phyloP scores from a whole-genome alignment of 53 echinoderm and acorn worm genomes.

The Paracentrotus lividus region DNA sequence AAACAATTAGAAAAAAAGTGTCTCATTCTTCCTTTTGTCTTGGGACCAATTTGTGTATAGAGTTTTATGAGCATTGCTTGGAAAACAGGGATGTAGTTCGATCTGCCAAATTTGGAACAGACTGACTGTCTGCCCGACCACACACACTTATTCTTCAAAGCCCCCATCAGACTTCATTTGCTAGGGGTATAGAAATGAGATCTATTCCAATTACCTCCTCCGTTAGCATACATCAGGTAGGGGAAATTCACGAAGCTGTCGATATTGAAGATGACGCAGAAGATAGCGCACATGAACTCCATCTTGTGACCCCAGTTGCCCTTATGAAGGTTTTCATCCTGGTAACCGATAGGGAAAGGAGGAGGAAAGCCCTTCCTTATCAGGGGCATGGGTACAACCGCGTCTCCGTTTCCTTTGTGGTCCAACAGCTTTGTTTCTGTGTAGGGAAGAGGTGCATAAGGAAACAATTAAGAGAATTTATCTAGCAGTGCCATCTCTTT shows the following conservation, averaged over 20 bases:
- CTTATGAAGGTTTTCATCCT: conserved; percentile 73
- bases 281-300: conserved; percentile 74
- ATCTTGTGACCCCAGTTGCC: conserved; percentile 80
- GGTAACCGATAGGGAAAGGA: conserved; percentile 74
- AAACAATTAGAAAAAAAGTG: too few relatives aligned
- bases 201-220: conserved; percentile 56
- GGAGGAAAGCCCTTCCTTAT: conserved; percentile 68
- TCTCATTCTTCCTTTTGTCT: too few relatives aligned
- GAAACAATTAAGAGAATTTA: conserved; percentile 1
- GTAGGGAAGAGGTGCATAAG: background rate
- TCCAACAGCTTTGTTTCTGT: conserved; percentile 67
- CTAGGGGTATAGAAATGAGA: too few relatives aligned
- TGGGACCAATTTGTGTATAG: too few relatives aligned
- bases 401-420: conserved; percentile 60
- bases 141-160: too few relatives aligned
- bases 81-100: too few relatives aligned
- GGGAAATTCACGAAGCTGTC: conserved; percentile 57
- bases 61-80: too few relatives aligned
- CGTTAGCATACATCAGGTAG: conserved; percentile 39
- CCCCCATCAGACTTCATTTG: too few relatives aligned
- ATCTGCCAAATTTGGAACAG: too few relatives aligned
- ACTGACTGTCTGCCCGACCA: too few relatives aligned
- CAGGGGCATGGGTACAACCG: conserved; percentile 6
- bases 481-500: background rate
- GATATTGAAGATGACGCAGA: conserved; percentile 70